These are phyloP conservation scores for Chlorodrepanis virens DNA, from an alignment of 2,113 vertebrate genomes.

Conservation along the genomic window DNA sequence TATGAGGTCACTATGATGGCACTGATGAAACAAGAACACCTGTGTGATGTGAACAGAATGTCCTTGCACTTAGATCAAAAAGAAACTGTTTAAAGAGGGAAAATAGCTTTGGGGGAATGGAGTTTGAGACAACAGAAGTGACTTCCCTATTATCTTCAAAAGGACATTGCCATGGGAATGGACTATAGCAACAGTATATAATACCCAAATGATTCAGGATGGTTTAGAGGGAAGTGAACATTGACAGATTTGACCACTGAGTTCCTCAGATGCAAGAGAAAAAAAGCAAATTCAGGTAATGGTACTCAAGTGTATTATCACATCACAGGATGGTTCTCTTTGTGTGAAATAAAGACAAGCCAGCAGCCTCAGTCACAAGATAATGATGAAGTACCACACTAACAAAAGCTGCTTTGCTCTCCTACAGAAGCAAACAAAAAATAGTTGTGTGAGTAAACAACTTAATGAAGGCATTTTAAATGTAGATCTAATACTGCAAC, in stretches of 20 bases:
- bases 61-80: background rate
- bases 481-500: background rate
- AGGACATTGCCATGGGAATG: background rate
- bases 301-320: accelerated
- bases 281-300: background rate
- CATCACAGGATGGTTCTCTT: background rate
- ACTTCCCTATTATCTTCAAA: background rate
- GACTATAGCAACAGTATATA: background rate
- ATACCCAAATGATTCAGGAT: background rate
- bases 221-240: background rate
- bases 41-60: background rate
- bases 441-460: background rate
- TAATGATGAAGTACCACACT: background rate
- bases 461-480: background rate
- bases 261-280: background rate
- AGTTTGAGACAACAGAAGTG: background rate
- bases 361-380: background rate
- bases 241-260: background rate
- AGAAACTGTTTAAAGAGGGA: background rate
- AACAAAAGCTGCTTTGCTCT: background rate
- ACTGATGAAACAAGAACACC: background rate
- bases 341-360: background rate
- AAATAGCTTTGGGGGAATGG: background rate
- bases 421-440: background rate
- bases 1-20: background rate